These are phyloP conservation scores for Drosophila anomelani DNA, from an alignment of 2,888 invertebrate species.

Conservation along the genomic window DNA sequence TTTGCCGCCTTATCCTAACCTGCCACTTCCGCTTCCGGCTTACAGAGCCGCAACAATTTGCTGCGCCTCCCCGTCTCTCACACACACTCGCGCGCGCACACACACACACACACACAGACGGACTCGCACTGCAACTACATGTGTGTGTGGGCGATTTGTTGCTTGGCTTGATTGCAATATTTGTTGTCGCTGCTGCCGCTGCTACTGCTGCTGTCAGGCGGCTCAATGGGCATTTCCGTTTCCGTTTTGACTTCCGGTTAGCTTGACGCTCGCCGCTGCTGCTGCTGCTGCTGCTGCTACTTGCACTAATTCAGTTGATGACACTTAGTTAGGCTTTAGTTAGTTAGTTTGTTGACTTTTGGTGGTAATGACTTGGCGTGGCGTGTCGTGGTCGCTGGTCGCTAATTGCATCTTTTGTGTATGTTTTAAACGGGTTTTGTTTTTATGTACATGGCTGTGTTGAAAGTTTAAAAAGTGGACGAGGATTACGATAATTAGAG, in stretches of 20 bases:
- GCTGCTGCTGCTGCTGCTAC: slow-evolving; percentile 6
- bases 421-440: slow-evolving; percentile 50
- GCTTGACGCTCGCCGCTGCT: slow-evolving; percentile 8
- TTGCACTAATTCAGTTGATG: slow-evolving; percentile 38
- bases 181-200: slow-evolving; percentile 13
- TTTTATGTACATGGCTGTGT: slow-evolving; percentile 74
- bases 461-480: background rate
- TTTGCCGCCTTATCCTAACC: slow-evolving; percentile 12
- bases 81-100: slow-evolving; percentile 35
- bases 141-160: slow-evolving; percentile 46
- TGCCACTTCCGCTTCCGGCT: slow-evolving; percentile 22
- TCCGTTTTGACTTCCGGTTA: slow-evolving; percentile 37
- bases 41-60: slow-evolving; percentile 26
- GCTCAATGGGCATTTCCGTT: slow-evolving; percentile 72
- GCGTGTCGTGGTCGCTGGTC: slow-evolving; percentile 38
- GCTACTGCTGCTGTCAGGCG: slow-evolving; percentile 44
- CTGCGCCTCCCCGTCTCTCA: slow-evolving; percentile 32
- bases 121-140: slow-evolving; percentile 59
- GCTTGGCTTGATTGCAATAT: slow-evolving; percentile 27
- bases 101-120: slow-evolving; percentile 40
- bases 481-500: slow-evolving; percentile 30
- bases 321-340: slow-evolving; percentile 29
- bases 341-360: slow-evolving; percentile 41
- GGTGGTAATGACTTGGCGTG: slow-evolving; percentile 24
- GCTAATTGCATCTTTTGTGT: slow-evolving; percentile 52